Evolutionary conservation across 2,888 invertebrate species (phyloP), one percentile per base, ranked within the genome.

Genomic region (Ophioninae sp.): DNA sequence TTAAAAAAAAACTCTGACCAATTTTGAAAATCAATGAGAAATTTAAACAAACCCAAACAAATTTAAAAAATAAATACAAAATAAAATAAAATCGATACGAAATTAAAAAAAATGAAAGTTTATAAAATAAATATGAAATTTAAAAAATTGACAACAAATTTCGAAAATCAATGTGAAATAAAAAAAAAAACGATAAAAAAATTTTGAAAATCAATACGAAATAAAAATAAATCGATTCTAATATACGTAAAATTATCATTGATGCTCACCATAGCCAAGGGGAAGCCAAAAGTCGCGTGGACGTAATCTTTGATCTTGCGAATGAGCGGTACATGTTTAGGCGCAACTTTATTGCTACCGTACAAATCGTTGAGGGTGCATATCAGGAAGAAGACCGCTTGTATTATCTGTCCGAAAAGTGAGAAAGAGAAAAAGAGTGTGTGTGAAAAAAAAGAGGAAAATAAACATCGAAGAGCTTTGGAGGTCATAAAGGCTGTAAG

Each of bases 361-460:
- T 95, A 93, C 17, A 97, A 88, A 92, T 98, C 97, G 93, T 97
- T 97, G 6, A 96, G 85, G 7, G 96, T 91, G 74, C 97, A 96
- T 85, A 97, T 92, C 10, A 95, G 94, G 92, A 96, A 98, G 92
- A 97, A 98, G 9, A 96, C 86, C 5, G 97, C 95, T 94, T 98
- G 96, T 82, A 96, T 93, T 90, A 96, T 95, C 97, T 97, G 95
- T 80, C 30, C 30, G 30, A 30, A 30, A 30, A 94, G n/a, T n/a
- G 94, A 88, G 90, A 91, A 93, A 87, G 87, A 75, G 83, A 82
- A 84, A 84, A 80, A 5, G 51, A 69, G 9, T 58, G n/a, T n/a
- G n/a, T n/a, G n/a, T n/a, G n/a, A n/a, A 59, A 58, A 56, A 51
- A 51, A n/a, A 39, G 22, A 39, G 23, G n/a, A 20, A 20, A n/a